phyloP scores from a whole-genome alignment of 2,113 vertebrate species.

The Beaufortia kweichowensis region DNA sequence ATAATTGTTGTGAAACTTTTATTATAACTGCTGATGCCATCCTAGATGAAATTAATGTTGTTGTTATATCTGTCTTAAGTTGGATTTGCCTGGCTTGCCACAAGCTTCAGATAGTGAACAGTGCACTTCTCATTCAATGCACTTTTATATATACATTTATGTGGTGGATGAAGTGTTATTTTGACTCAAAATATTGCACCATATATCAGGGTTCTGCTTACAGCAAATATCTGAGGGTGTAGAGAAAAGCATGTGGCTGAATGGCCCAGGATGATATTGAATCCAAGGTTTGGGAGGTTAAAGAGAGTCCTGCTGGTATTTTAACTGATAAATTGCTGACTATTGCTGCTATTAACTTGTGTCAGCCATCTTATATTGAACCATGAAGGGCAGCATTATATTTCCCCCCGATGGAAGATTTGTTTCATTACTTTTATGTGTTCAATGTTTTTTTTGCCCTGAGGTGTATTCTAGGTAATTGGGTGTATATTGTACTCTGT shows the following conservation, averaged over 20 bases:
- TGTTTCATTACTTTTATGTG: constrained; percentile 27
- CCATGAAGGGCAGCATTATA: constrained; percentile 33
- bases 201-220: neutral
- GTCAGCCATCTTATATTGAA: constrained; percentile 35
- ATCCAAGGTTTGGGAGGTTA: neutral
- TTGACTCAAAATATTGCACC: neutral
- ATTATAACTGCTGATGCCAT: too few relatives aligned
- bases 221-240: neutral
- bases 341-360: constrained; percentile 23
- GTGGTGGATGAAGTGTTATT: too few relatives aligned
- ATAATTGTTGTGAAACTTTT: too few relatives aligned
- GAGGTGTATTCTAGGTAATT: constrained; percentile 29
- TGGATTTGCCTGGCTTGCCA: too few relatives aligned
- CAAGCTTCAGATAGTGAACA: too few relatives aligned
- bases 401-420: constrained; percentile 17
- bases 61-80: too few relatives aligned
- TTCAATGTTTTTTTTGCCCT: neutral
- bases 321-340: neutral
- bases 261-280: neutral
- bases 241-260: neutral
- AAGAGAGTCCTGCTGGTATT: neutral
- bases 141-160: too few relatives aligned
- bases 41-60: too few relatives aligned
- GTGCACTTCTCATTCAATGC: too few relatives aligned
- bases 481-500: constrained; percentile 27